Conservation (phyloP, 2,797 vertebrate genomes). For the Lindbergichthys nudifrons region DNA sequence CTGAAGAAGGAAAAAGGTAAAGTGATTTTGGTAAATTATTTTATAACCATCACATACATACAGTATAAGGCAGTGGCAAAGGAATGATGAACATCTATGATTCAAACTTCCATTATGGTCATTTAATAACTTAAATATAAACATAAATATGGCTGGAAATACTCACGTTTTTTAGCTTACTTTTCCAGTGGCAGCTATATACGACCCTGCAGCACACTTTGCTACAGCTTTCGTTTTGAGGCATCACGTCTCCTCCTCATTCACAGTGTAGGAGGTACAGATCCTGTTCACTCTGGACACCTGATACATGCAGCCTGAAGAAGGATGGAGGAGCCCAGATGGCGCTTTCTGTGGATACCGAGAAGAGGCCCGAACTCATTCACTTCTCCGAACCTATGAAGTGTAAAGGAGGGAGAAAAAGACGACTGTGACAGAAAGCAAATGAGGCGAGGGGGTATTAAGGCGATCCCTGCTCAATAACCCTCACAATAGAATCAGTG, state of each 20-base stretch:
- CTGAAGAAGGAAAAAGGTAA: neutral
- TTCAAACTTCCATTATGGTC: neutral
- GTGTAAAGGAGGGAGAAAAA: neutral
- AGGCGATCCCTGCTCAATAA: slow-evolving; percentile 54
- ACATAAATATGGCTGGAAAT: neutral
- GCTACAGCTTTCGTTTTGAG: slow-evolving; percentile 56
- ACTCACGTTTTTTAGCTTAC: slow-evolving; percentile 73
- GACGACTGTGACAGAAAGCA: slow-evolving; percentile 35
- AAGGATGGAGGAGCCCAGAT: slow-evolving; percentile 1
- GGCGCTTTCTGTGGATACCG: slow-evolving; percentile 24
- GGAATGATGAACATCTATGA: neutral
- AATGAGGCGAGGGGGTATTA: slow-evolving; percentile 46
- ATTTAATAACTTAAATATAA: neutral
- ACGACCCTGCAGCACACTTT: slow-evolving; percentile 83
- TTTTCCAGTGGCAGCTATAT: slow-evolving; percentile 89
- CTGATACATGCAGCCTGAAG: slow-evolving; percentile 38
- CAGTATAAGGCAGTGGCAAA: neutral
- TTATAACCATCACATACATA: neutral
- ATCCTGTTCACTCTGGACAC: slow-evolving; percentile 22
- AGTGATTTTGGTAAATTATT: slow-evolving; percentile 2
- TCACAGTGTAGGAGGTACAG: slow-evolving; percentile 13
- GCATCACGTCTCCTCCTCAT: slow-evolving; percentile 58
- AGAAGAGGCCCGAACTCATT: slow-evolving; percentile 33
- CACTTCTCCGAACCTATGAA: slow-evolving; percentile 37
- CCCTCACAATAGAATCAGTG: slow-evolving; percentile 63